Conservation (phyloP, 2,888 invertebrate species). For the Biston betularia region DNA sequence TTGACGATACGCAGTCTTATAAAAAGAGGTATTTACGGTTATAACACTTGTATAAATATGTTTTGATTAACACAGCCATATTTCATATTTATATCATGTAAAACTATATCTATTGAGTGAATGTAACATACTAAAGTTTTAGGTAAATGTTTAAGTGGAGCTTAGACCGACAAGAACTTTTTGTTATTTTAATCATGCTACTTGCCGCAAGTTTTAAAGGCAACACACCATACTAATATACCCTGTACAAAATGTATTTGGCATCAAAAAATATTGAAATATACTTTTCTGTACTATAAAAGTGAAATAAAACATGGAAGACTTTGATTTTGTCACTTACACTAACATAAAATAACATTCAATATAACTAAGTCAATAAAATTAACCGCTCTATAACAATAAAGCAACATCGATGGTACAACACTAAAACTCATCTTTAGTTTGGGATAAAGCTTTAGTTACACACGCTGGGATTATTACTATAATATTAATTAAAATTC, state of each 20-base stretch:
- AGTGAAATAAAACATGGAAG: slow-evolving; percentile 18
- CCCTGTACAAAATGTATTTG: slow-evolving; percentile 3
- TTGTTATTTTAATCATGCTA: background rate
- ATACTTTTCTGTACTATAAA: background rate
- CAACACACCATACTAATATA: background rate
- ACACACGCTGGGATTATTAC: slow-evolving; percentile 36
- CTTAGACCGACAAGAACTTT: background rate
- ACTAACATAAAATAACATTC: slow-evolving; percentile 13
- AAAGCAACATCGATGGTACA: slow-evolving; percentile 35
- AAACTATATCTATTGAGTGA: slow-evolving; percentile 53
- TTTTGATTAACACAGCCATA: slow-evolving; percentile 85
- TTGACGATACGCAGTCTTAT: slow-evolving; percentile 72
- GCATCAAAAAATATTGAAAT: background rate
- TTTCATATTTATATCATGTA: slow-evolving; percentile 64
- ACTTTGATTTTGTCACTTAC: slow-evolving; percentile 19
- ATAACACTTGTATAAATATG: slow-evolving; percentile 71
- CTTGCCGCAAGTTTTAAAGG: background rate
- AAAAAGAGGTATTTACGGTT: slow-evolving; percentile 83
- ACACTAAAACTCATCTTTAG: slow-evolving; percentile 44
- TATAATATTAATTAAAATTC: slow-evolving; percentile 3
- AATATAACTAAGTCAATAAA: slow-evolving; percentile 12
- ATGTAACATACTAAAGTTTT: slow-evolving; percentile 41
- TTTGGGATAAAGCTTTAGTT: slow-evolving; percentile 52
- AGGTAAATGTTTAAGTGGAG: background rate
- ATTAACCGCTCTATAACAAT: slow-evolving; percentile 18